Evolutionary conservation across 2,888 invertebrate genomes (phyloP).

Genomic region (Hypolimnas misippus): DNA sequence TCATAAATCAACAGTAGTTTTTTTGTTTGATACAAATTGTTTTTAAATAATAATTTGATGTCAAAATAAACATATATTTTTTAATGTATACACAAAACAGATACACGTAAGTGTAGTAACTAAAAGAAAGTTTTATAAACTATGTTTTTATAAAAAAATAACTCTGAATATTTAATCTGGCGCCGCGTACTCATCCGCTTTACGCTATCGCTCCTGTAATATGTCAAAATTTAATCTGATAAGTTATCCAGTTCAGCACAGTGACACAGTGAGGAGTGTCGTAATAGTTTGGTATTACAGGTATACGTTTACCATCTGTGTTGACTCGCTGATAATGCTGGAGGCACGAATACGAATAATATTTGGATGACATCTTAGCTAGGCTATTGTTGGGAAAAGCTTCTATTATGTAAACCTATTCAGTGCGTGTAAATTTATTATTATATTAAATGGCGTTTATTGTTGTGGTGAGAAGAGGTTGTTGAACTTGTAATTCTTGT

Average conservation of each 20-base stretch:
- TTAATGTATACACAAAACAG: no score
- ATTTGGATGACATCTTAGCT: slow-evolving; percentile 31
- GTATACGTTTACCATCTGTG: slow-evolving; percentile 54
- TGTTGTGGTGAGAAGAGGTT: neutral
- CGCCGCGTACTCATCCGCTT: slow-evolving; percentile 15
- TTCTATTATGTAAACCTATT: slow-evolving; percentile 14
- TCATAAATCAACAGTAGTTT: no score
- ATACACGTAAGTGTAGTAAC: no score
- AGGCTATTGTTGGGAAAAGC: slow-evolving; percentile 24
- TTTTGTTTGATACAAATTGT: no score
- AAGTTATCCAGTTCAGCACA: slow-evolving; percentile 58
- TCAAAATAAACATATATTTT: no score
- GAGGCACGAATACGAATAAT: slow-evolving; percentile 27
- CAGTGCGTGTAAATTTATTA: neutral
- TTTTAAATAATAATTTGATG: no score
- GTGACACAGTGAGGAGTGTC: slow-evolving; percentile 62
- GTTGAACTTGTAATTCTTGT: neutral
- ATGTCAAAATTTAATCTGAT: slow-evolving; percentile 49
- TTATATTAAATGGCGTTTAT: slow-evolving; percentile 8
- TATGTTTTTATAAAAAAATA: no score
- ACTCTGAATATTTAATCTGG: neutral
- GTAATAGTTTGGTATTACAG: slow-evolving; percentile 61
- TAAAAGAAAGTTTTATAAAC: no score
- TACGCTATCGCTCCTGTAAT: slow-evolving; percentile 11
- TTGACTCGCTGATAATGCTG: slow-evolving; percentile 48